Percentiles rank a stretch among this genome's conserved stretches.
These are phyloP conservation scores for Agrochola circellaris DNA, from an alignment of 2,888 invertebrate genomes.

Conservation along the genomic window DNA sequence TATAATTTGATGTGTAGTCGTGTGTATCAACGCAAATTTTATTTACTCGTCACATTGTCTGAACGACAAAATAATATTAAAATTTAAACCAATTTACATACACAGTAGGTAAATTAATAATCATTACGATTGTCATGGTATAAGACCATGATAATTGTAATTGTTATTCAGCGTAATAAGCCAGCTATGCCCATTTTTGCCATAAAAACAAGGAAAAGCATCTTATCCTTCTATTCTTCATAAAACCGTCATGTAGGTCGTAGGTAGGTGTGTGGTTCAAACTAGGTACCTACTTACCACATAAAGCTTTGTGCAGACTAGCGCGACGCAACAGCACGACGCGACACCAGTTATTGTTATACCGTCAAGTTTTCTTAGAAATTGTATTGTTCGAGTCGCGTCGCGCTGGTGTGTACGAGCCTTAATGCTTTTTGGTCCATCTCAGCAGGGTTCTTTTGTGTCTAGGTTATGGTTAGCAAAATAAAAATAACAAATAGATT, in stretches of 20 bases:
- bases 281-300: no score
- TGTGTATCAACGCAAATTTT: background rate
- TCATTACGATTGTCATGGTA: background rate
- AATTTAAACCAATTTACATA: background rate
- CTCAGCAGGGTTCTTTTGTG: background rate
- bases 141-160: background rate
- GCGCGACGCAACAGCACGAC: no score
- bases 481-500: constrained; percentile 11
- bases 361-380: no score
- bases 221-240: background rate
- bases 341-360: no score
- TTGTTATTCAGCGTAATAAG: constrained; percentile 3
- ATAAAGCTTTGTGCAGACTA: no score
- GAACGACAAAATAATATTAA: background rate
- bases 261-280: background rate
- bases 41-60: background rate
- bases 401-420: no score
- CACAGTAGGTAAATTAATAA: background rate
- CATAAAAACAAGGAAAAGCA: background rate
- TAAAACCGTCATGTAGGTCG: background rate
- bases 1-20: no score
- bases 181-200: background rate
- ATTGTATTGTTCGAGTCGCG: no score
- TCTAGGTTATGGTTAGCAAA: background rate
- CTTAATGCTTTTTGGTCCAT: background rate